phyloP scores from a whole-genome alignment of 2,888 invertebrate genomes.

The Schizotus pectinicornis region DNA sequence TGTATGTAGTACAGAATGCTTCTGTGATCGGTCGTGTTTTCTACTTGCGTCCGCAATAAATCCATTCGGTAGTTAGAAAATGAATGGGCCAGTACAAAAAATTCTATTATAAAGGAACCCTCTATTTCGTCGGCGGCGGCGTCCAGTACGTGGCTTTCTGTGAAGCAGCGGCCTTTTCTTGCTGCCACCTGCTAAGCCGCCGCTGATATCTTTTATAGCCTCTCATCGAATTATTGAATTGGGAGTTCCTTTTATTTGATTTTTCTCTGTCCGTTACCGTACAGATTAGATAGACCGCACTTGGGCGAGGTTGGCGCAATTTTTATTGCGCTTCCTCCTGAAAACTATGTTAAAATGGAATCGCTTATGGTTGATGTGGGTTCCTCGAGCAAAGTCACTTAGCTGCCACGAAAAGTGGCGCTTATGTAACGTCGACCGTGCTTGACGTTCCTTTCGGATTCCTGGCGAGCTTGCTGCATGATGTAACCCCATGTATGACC shows the following conservation, averaged over 20 bases:
- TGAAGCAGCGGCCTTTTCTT: conserved; percentile 38
- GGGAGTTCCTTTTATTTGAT: conserved; percentile 44
- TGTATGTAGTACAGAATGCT: too few relatives aligned
- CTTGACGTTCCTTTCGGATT: conserved; percentile 33
- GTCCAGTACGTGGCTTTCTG: conserved; percentile 36
- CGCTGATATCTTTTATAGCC: conserved; percentile 43
- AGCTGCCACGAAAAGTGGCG: conserved; percentile 25
- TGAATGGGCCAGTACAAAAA: conserved; percentile 8
- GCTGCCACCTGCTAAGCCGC: conserved; percentile 44
- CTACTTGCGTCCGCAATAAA: background rate
- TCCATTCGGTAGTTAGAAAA: background rate
- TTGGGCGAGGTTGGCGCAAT: conserved; percentile 10
- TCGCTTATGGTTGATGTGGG: conserved; percentile 30
- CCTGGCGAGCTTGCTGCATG: conserved; percentile 31
- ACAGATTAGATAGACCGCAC: conserved; percentile 36
- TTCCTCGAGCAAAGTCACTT: conserved; percentile 25
- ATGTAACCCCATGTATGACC: conserved; percentile 32
- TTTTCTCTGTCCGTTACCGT: conserved; percentile 37
- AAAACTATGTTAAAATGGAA: conserved; percentile 29
- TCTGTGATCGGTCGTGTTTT: background rate
- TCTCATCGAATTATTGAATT: conserved; percentile 46
- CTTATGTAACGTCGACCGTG: conserved; percentile 26
- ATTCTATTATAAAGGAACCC: conserved; percentile 21
- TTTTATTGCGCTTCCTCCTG: conserved; percentile 18
- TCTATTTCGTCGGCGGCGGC: conserved; percentile 12